Percentiles rank a stretch among this genome's conserved stretches.
These are phyloP conservation scores for Mythimna loreyi DNA, from an alignment of 2,888 invertebrate genomes.

Conservation along the genomic window DNA sequence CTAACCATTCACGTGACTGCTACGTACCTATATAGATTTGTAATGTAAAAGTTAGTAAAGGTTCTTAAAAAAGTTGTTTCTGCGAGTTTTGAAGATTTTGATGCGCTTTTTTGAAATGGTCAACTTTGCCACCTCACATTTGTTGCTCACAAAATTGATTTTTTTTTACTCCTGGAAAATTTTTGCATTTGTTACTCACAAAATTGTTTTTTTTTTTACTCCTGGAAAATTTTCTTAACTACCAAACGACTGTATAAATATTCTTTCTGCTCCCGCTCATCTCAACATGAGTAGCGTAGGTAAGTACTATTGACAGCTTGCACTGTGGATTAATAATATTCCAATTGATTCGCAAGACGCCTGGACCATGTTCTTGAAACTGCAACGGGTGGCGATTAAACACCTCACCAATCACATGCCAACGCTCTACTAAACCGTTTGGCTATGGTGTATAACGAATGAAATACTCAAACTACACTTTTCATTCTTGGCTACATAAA, in stretches of 20 bases:
- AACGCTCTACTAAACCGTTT: neutral
- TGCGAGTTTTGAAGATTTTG: too few species aligned
- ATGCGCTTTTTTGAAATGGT: too few species aligned
- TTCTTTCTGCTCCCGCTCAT: too few species aligned
- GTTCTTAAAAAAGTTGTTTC: too few species aligned
- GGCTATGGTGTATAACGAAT: conserved; percentile 14
- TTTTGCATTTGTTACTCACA: too few species aligned
- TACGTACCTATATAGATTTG: neutral
- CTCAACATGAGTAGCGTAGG: neutral
- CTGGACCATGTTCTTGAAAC: neutral
- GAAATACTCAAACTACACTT: conserved; percentile 15
- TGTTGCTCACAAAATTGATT: too few species aligned
- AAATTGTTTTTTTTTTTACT: too few species aligned
- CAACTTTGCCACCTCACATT: too few species aligned
- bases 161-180: too few species aligned
- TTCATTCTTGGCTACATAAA: conserved; percentile 47
- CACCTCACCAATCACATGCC: neutral
- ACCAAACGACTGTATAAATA: too few species aligned
- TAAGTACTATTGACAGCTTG: neutral
- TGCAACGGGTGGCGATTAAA: conserved; percentile 5
- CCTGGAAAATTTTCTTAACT: too few species aligned
- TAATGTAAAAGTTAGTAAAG: neutral
- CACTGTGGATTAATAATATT: neutral
- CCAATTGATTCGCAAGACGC: conserved; percentile 4
- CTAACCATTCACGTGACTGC: conserved; percentile 14